Evolutionary conservation across 2,888 invertebrate species (phyloP).

Genomic region (Acanthococcus lagerstroemiae): DNA sequence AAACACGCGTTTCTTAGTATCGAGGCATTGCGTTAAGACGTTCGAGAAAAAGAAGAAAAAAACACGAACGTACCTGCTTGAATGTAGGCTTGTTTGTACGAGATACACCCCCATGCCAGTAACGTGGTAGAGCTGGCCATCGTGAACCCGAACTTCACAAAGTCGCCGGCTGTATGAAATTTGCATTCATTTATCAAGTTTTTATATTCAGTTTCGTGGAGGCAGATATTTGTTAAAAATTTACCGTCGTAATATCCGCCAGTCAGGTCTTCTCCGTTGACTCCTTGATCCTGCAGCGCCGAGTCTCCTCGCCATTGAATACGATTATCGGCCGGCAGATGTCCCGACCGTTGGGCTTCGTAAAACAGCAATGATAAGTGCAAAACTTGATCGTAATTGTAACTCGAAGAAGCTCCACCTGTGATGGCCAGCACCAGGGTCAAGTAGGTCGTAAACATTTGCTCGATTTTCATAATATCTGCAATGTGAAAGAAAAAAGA

Average conservation of each 20-base stretch:
- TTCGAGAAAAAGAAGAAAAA: too few species aligned
- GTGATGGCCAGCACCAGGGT: slow-evolving; percentile 13
- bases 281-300: slow-evolving; percentile 45
- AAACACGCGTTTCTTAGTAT: too few species aligned
- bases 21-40: too few species aligned
- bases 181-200: not conserved
- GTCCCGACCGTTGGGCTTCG: slow-evolving; percentile 50
- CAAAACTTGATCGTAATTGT: slow-evolving; percentile 45
- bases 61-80: slow-evolving; percentile 40
- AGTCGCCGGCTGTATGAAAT: slow-evolving; percentile 45
- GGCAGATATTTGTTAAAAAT: not conserved
- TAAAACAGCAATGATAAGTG: slow-evolving; percentile 48
- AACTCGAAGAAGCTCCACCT: slow-evolving; percentile 18
- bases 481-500: not conserved
- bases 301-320: slow-evolving; percentile 49
- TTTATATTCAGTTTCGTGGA: not conserved
- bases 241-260: slow-evolving; percentile 52
- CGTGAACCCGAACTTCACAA: slow-evolving; percentile 50
- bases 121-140: slow-evolving; percentile 49
- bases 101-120: slow-evolving; percentile 47
- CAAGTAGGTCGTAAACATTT: slow-evolving; percentile 5
- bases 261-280: slow-evolving; percentile 47
- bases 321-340: slow-evolving; percentile 45
- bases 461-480: not conserved
- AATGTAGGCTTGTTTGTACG: slow-evolving; percentile 46